A percentile compares a stretch with the other conserved stretches of the same genome.
Conservation (phyloP, 2,113 vertebrate genomes). For the Antennarius striatus region DNA sequence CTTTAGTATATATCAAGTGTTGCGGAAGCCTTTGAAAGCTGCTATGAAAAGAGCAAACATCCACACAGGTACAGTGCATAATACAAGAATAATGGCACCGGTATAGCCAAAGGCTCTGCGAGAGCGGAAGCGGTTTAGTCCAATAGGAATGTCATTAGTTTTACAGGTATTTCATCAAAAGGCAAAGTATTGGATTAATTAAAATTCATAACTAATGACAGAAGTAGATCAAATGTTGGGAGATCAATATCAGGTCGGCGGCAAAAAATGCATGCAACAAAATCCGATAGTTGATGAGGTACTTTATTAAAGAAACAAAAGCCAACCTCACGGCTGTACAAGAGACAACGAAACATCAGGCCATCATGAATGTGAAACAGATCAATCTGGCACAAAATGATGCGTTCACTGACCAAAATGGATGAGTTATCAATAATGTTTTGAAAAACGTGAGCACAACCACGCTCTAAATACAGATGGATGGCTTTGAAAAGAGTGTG, state of each 20-base stretch:
- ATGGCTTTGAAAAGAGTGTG: no score
- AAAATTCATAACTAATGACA: background rate
- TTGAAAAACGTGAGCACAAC: no score
- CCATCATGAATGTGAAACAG: background rate
- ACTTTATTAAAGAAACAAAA: background rate
- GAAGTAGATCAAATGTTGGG: background rate
- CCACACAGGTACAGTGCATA: background rate
- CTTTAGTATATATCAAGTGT: no score
- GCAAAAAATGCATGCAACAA: no score
- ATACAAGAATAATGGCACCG: background rate
- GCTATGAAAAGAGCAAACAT: no score
- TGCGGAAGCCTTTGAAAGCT: no score
- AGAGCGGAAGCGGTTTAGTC: background rate
- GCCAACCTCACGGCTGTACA: background rate
- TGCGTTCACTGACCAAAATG: no score
- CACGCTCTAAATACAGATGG: no score
- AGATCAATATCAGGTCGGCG: background rate
- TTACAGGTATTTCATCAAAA: background rate
- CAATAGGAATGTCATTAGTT: background rate
- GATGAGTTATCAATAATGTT: no score
- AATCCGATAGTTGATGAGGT: background rate
- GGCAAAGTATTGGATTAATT: background rate
- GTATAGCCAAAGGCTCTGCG: no score
- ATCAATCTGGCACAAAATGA: background rate
- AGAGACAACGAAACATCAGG: background rate